These are phyloP conservation scores for Lampropteryx suffumata DNA, from an alignment of 2,888 invertebrate species.

Conservation along the genomic window DNA sequence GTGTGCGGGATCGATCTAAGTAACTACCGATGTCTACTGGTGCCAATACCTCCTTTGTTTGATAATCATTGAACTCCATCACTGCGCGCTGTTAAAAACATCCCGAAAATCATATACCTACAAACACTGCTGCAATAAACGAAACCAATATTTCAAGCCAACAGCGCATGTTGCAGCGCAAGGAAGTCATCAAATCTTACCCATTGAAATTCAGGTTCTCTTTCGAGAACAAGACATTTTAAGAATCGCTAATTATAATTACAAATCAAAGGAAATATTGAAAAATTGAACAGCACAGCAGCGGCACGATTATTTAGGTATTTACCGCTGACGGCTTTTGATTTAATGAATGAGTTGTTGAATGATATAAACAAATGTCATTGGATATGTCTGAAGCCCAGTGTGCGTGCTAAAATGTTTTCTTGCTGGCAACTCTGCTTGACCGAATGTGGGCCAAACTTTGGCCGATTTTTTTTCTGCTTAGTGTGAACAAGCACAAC, in stretches of 20 bases:
- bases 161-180: constrained; percentile 17
- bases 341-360: constrained; percentile 18
- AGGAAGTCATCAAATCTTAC: constrained; percentile 52
- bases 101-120: constrained; percentile 51
- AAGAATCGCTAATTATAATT: constrained; percentile 33
- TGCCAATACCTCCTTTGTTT: constrained; percentile 70
- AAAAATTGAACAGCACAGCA: constrained; percentile 35
- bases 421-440: background rate
- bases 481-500: constrained; percentile 5
- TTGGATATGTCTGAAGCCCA: background rate
- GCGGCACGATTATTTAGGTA: constrained; percentile 32
- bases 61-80: constrained; percentile 79
- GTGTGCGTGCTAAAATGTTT: constrained; percentile 1
- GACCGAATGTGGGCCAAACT: background rate
- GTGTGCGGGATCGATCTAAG: constrained; percentile 61
- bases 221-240: constrained; percentile 77
- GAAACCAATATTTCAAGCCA: constrained; percentile 32
- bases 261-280: constrained; percentile 34
- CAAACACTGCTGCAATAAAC: constrained; percentile 48
- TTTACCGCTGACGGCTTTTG: constrained; percentile 45
- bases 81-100: constrained; percentile 72
- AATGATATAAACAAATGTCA: constrained; percentile 8
- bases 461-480: background rate
- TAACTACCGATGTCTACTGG: constrained; percentile 67
- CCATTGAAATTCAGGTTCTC: constrained; percentile 79